Conservation (phyloP, 2,113 vertebrate species). For the Synodontis membranacea region DNA sequence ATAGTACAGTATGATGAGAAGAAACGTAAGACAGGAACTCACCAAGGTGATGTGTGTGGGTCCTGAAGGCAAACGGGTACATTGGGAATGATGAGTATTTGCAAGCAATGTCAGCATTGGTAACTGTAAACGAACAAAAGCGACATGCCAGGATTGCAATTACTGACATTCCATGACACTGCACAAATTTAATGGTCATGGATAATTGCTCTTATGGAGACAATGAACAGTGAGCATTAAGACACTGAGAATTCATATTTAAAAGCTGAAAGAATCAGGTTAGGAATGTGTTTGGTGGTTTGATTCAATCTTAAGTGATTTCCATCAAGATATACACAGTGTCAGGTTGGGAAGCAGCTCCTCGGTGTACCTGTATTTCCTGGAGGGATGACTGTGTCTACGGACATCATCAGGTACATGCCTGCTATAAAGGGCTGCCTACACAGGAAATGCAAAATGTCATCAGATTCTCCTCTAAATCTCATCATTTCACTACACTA, state of each 20-base stretch:
- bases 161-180: neutral
- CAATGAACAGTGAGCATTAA: neutral
- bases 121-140: slow-evolving; percentile 70
- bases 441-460: slow-evolving; percentile 36
- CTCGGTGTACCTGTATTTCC: slow-evolving; percentile 82
- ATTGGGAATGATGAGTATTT: slow-evolving; percentile 85
- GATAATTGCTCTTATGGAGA: neutral
- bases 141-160: neutral
- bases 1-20: neutral
- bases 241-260: neutral
- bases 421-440: slow-evolving; percentile 96
- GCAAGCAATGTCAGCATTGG: slow-evolving; percentile 91
- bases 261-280: neutral
- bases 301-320: neutral
- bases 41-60: slow-evolving; percentile 93
- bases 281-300: neutral
- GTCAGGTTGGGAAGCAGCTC: neutral
- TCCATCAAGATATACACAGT: neutral
- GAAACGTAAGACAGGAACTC: slow-evolving; percentile 56
- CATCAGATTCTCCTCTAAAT: neutral
- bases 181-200: neutral
- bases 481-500: neutral
- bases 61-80: slow-evolving; percentile 95
- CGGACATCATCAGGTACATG: slow-evolving; percentile 94
- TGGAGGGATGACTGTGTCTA: slow-evolving; percentile 86